phyloP scores from a whole-genome alignment of 2,888 invertebrate species.

The Phengaris alcon region DNA sequence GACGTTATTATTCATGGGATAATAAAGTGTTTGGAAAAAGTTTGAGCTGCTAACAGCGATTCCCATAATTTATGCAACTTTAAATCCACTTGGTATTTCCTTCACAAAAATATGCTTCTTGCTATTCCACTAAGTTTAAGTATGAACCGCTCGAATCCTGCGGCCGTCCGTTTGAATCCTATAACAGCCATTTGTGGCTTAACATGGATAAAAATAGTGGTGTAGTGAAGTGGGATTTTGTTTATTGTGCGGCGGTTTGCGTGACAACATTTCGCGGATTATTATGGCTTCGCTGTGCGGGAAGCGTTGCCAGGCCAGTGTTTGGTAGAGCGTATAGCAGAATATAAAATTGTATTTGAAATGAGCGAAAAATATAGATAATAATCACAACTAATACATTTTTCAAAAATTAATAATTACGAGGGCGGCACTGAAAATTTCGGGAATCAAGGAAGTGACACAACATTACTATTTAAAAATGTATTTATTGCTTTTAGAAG shows the following conservation, averaged over 20 bases:
- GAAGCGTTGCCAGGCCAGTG: background rate
- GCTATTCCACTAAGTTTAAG: constrained; percentile 42
- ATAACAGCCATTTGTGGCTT: constrained; percentile 45
- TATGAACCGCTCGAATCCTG: constrained; percentile 40
- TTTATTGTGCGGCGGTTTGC: constrained; percentile 11
- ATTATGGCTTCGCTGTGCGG: background rate
- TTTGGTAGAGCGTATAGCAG: background rate
- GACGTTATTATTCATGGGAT: background rate
- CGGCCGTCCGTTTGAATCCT: constrained; percentile 43
- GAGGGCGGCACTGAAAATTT: too few relatives aligned
- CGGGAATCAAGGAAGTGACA: too few relatives aligned
- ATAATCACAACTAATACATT: too few relatives aligned
- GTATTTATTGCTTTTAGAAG: too few relatives aligned
- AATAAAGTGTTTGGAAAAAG: background rate
- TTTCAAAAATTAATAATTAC: too few relatives aligned
- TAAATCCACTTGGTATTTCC: constrained; percentile 25
- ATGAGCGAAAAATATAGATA: too few relatives aligned
- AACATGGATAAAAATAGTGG: constrained; percentile 40
- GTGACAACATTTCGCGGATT: constrained; percentile 9
- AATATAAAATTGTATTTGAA: background rate
- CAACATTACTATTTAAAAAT: too few relatives aligned
- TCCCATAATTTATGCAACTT: constrained; percentile 18
- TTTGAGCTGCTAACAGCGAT: background rate
- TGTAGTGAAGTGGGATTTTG: constrained; percentile 28
- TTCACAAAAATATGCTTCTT: constrained; percentile 36